Base-by-base conservation (phyloP, 2,888 invertebrate species). In the Mythimna lalbum region DNA sequence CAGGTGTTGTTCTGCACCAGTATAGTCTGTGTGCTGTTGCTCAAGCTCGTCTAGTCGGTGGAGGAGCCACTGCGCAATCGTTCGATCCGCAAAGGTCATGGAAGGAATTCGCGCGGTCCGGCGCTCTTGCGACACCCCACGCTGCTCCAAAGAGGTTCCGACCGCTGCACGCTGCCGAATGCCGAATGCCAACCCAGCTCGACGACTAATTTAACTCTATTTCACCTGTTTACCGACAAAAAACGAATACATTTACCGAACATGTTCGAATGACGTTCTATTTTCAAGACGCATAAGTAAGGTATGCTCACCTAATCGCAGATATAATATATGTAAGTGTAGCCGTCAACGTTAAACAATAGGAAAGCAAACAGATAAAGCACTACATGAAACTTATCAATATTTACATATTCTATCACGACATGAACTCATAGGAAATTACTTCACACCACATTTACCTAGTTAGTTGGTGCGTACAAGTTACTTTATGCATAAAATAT, bases 81-180 rank as follows among this genome's bases (percentile, higher is more conserved):
- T 92, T 94, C 95, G 92, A 94, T 95, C 94, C 93, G 92, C 95
- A 95, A 95, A 95, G 95, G 95, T 95, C 95, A 95, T 90, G 93
- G 94, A 92, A 95, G 95, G 95, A 95, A 95, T 95, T 95, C 90
- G 95, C 95, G 94, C 95, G 90, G 95, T 95, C 95, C 95, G 90
- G 94, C 90, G 85, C 79, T 85, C 90, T 95, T 95, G 92, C 95
- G 90, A 94, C 94, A 95, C 93, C 83, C 86, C 78, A 78, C 89
- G 82, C 90, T 90, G 87, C 88, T 87, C 90, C 89, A 89, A 89
- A 91, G 93, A 93, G 92, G 90, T 92, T 88, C 91, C 90, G 88
- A 86, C 85, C 83, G 83, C 77, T 67, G 67, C 76, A 73, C 83
- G 82, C 73, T 69, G 71, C 77, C 77, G 43, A 43, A 43, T 43